Percentiles rank a stretch among this genome's conserved stretches.
These are phyloP conservation scores for Amphipyra tragopoginis DNA, from an alignment of 2,888 invertebrate species.

Conservation along the genomic window DNA sequence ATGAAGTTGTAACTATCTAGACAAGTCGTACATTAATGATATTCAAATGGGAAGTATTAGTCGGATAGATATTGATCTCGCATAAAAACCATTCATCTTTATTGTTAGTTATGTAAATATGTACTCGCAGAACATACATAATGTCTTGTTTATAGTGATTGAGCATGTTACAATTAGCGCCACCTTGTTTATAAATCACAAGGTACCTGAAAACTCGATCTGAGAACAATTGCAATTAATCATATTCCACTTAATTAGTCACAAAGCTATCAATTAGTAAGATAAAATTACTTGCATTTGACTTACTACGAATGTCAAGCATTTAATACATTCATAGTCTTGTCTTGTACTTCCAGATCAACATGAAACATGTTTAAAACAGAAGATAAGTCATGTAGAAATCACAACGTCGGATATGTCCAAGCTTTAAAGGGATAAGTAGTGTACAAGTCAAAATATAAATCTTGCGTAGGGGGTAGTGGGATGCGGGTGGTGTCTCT, in stretches of 20 bases:
- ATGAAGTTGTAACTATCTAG: conserved; percentile 29
- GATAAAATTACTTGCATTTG: too few species aligned
- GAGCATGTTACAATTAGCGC: not conserved
- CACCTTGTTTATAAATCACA: too few species aligned
- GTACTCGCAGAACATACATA: conserved; percentile 35
- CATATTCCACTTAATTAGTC: too few species aligned
- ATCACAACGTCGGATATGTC: conserved; percentile 46
- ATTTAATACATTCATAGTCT: too few species aligned
- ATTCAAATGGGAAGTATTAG: conserved; percentile 29
- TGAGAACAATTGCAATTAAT: too few species aligned
- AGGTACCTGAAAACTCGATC: too few species aligned
- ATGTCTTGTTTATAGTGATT: conserved; percentile 25
- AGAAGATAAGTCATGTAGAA: conserved; percentile 31
- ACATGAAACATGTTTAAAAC: not conserved
- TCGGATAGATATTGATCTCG: conserved; percentile 42
- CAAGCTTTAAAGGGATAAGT: conserved; percentile 58
- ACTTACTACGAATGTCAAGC: too few species aligned
- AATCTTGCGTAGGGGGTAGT: conserved; percentile 64
- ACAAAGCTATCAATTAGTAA: too few species aligned
- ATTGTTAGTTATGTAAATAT: conserved; percentile 51
- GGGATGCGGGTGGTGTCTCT: conserved; percentile 69
- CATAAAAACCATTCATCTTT: conserved; percentile 35
- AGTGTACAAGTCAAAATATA: conserved; percentile 69
- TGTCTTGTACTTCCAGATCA: too few species aligned
- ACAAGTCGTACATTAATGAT: conserved; percentile 25